These are phyloP conservation scores for Leucoraja erinaceus DNA, from an alignment of 2,113 vertebrate genomes.

Conservation along the genomic window DNA sequence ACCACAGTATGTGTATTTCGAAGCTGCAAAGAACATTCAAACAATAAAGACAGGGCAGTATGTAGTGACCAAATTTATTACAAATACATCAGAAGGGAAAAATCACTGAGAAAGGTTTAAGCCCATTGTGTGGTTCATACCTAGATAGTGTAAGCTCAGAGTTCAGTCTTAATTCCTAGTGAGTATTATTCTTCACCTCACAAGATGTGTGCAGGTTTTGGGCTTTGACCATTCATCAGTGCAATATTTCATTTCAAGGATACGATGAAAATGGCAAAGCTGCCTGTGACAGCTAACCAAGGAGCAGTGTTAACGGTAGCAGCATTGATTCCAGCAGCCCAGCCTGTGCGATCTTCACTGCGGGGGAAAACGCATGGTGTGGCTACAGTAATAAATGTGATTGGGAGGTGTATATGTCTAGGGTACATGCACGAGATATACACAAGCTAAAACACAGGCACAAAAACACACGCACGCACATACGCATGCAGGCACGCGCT, in stretches of 20 bases:
- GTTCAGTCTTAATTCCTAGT: background rate
- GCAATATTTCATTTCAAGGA: background rate
- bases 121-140: too few species aligned
- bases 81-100: background rate
- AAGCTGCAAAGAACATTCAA: constrained; percentile 35
- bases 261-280: background rate
- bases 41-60: background rate
- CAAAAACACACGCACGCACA: background rate
- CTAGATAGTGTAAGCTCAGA: background rate
- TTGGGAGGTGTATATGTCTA: too few species aligned
- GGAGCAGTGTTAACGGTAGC: background rate
- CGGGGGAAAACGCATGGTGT: background rate
- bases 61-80: background rate
- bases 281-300: constrained; percentile 15
- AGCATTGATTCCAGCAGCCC: background rate
- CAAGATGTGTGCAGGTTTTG: background rate
- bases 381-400: background rate
- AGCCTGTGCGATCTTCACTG: background rate
- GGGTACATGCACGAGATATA: background rate
- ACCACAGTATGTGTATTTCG: constrained; percentile 11
- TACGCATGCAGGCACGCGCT: background rate
- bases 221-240: background rate
- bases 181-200: background rate
- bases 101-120: background rate
- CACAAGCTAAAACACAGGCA: background rate